These are phyloP conservation scores for Columbina picui DNA, from an alignment of 2,113 vertebrate species.

Conservation along the genomic window DNA sequence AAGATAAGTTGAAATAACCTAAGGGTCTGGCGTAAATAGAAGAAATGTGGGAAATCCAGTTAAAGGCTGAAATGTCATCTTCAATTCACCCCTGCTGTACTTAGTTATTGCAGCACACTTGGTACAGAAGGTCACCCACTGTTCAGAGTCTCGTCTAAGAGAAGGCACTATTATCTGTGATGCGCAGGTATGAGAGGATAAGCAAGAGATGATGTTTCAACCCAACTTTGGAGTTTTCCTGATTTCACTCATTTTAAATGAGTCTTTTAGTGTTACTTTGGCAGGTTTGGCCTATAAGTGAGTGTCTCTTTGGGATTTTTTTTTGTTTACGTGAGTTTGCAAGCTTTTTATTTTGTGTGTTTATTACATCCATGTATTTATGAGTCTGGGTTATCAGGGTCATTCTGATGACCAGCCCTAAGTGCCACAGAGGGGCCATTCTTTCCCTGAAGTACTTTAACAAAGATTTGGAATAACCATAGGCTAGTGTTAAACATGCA, in stretches of 20 bases:
- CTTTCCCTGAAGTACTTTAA: not conserved
- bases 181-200: not conserved
- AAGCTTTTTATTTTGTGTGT: not conserved
- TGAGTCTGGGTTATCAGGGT: not conserved
- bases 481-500: not conserved
- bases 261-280: not conserved
- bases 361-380: not conserved
- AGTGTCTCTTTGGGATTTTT: not conserved
- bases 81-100: constrained; percentile 57
- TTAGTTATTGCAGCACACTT: constrained; percentile 46
- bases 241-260: not conserved
- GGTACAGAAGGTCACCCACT: constrained; percentile 49
- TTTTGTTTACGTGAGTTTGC: not conserved
- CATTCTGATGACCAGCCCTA: not conserved
- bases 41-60: constrained; percentile 51
- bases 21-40: not conserved
- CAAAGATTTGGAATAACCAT: not conserved
- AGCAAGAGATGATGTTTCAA: not conserved
- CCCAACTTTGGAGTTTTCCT: not conserved
- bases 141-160: not conserved
- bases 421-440: not conserved
- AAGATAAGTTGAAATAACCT: constrained; percentile 31
- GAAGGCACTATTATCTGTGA: constrained; percentile 27
- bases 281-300: not conserved
- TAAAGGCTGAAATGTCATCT: constrained; percentile 64